Evolutionary conservation across 2,797 vertebrate species (phyloP).

Genomic region (Taenioides sp.): DNA sequence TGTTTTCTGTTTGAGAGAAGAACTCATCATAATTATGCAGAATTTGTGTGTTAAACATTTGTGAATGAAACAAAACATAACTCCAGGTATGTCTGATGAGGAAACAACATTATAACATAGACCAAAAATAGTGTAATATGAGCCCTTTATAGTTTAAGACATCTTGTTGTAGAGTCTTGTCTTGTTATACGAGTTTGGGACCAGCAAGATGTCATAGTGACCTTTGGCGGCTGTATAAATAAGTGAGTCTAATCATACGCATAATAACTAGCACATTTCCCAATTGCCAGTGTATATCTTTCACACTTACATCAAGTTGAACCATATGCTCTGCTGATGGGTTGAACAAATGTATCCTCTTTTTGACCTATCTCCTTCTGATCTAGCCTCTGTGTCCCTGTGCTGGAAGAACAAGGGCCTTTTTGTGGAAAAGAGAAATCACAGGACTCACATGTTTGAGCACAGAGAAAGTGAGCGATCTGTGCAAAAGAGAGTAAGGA

Average conservation of each 20-base stretch:
- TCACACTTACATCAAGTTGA: slow-evolving; percentile 29
- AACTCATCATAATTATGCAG: too few relatives aligned
- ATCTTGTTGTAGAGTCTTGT: too few relatives aligned
- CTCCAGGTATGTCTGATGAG: too few relatives aligned
- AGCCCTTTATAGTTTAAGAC: too few relatives aligned
- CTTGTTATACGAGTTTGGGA: neutral
- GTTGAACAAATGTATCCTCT: slow-evolving; percentile 42
- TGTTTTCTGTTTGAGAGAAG: too few relatives aligned
- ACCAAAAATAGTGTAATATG: too few relatives aligned
- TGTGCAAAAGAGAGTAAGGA: slow-evolving; percentile 39
- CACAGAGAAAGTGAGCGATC: slow-evolving; percentile 60
- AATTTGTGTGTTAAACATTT: too few relatives aligned
- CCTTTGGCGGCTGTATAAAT: neutral
- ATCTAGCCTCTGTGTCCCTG: slow-evolving; percentile 56
- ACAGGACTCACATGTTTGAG: slow-evolving; percentile 81
- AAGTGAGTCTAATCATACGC: neutral
- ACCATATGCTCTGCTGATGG: slow-evolving; percentile 10
- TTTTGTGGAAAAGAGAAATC: slow-evolving; percentile 76
- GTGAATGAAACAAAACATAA: too few relatives aligned
- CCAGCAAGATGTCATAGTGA: neutral
- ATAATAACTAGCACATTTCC: neutral
- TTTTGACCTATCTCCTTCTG: slow-evolving; percentile 37
- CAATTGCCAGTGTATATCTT: slow-evolving; percentile 10
- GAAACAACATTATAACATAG: too few relatives aligned
- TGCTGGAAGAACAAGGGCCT: slow-evolving; percentile 74